Conservation (phyloP, 2,797 vertebrate genomes). For the Oceanodroma leucorhoa region DNA sequence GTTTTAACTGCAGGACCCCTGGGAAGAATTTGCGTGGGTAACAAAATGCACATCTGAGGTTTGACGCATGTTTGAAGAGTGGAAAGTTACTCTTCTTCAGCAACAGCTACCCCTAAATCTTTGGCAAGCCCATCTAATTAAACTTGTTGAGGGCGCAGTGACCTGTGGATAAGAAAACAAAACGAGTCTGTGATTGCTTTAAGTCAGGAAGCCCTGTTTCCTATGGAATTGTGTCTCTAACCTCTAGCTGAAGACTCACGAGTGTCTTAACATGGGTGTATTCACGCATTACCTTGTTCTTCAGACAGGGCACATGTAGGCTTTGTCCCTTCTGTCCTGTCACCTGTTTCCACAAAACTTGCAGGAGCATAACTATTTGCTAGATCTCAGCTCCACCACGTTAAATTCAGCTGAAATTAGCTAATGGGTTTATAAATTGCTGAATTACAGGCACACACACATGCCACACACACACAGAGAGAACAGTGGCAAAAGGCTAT, state of each 20-base stretch:
- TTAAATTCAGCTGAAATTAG: background rate
- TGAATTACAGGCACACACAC: background rate
- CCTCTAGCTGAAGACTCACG: background rate
- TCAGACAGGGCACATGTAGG: background rate
- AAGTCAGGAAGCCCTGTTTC: background rate
- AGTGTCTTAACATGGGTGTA: fast-evolving
- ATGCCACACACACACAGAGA: background rate
- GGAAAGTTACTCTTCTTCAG: background rate
- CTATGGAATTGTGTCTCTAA: background rate
- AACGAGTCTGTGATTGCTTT: background rate
- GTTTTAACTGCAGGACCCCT: background rate
- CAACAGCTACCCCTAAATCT: background rate
- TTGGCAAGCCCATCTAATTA: background rate
- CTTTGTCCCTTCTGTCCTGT: background rate
- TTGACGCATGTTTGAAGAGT: background rate
- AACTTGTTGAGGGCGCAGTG: background rate
- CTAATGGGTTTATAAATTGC: background rate
- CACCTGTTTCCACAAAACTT: background rate
- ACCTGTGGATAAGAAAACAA: background rate
- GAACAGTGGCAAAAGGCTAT: background rate
- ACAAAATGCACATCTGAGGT: background rate
- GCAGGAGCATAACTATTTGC: background rate
- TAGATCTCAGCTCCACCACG: background rate
- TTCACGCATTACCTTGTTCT: background rate
- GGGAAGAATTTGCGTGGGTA: background rate